phyloP scores from a whole-genome alignment of 2,888 invertebrate species.

The Leucophenga maculata region DNA sequence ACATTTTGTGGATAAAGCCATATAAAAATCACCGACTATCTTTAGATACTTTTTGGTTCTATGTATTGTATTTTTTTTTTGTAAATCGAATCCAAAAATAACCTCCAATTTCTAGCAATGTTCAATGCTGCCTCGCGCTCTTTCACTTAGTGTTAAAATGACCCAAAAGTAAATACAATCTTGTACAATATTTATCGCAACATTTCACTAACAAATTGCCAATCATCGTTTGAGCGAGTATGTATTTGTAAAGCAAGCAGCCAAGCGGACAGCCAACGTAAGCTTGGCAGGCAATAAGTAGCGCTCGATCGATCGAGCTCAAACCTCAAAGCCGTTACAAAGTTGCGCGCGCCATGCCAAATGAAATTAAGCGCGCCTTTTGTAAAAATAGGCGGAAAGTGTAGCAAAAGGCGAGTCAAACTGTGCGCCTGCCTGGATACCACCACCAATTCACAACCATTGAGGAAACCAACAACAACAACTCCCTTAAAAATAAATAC shows the following conservation, averaged over 20 bases:
- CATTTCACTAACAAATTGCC: slow-evolving; percentile 54
- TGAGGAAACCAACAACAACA: not conserved
- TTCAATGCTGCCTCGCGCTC: too few relatives aligned
- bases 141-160: too few relatives aligned
- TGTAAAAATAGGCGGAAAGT: slow-evolving; percentile 38
- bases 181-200: slow-evolving; percentile 34
- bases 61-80: too few relatives aligned
- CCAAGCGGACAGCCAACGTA: not conserved
- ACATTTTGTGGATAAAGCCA: too few relatives aligned
- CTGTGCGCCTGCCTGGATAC: too few relatives aligned
- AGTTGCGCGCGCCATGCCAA: not conserved
- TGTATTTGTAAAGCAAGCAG: not conserved
- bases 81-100: too few relatives aligned
- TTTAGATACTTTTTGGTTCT: too few relatives aligned
- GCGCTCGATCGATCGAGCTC: too few relatives aligned
- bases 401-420: slow-evolving; percentile 20
- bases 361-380: slow-evolving; percentile 17
- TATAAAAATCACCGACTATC: too few relatives aligned
- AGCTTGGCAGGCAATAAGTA: not conserved
- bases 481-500: slow-evolving; percentile 5
- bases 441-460: not conserved
- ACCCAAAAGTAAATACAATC: slow-evolving; percentile 4
- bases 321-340: slow-evolving; percentile 19
- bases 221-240: slow-evolving; percentile 39
- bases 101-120: too few relatives aligned